A percentile compares a stretch with the other conserved stretches of the same genome.
phyloP scores from a whole-genome alignment of 2,797 vertebrate genomes.

The Ambastaia sidthimunki region DNA sequence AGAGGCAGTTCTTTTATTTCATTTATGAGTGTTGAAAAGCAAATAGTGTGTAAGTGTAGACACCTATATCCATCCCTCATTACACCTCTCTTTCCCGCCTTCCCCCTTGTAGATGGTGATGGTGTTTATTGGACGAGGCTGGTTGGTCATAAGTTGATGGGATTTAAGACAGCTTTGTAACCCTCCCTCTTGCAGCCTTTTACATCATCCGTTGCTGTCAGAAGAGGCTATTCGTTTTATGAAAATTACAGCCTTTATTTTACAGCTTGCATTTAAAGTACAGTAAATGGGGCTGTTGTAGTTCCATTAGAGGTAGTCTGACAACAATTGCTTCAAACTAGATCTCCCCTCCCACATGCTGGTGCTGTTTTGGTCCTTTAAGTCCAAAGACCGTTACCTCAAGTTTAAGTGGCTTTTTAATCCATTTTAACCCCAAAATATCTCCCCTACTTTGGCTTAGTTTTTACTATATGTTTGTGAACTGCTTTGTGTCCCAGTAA shows the following conservation, averaged over 20 bases:
- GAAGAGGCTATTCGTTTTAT: conserved; percentile 10
- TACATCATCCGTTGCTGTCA: conserved; percentile 16
- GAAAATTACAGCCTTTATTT: conserved; percentile 38
- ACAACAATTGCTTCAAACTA: conserved; percentile 18
- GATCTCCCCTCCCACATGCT: neutral
- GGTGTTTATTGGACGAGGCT: neutral
- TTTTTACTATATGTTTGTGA: neutral
- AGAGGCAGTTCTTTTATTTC: conserved; percentile 32
- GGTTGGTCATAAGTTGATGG: conserved; percentile 35
- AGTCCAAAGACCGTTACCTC: conserved; percentile 10
- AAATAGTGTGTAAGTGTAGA: conserved; percentile 41
- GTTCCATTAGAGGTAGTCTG: conserved; percentile 13
- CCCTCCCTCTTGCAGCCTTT: conserved; percentile 14
- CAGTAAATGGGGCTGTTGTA: conserved; percentile 1
- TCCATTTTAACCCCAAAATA: conserved; percentile 7
- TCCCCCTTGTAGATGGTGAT: conserved; percentile 32
- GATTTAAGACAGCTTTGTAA: conserved; percentile 23
- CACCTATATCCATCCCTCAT: conserved; percentile 40
- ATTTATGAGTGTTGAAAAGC: conserved; percentile 36
- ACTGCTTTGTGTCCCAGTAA: neutral
- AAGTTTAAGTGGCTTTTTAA: neutral
- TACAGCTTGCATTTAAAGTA: conserved; percentile 27
- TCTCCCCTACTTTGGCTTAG: neutral
- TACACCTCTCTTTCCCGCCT: conserved; percentile 27
- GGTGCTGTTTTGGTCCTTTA: neutral